These are phyloP conservation scores for Sarcophaga caerulescens DNA, from an alignment of 2,888 invertebrate species.

Conservation along the genomic window DNA sequence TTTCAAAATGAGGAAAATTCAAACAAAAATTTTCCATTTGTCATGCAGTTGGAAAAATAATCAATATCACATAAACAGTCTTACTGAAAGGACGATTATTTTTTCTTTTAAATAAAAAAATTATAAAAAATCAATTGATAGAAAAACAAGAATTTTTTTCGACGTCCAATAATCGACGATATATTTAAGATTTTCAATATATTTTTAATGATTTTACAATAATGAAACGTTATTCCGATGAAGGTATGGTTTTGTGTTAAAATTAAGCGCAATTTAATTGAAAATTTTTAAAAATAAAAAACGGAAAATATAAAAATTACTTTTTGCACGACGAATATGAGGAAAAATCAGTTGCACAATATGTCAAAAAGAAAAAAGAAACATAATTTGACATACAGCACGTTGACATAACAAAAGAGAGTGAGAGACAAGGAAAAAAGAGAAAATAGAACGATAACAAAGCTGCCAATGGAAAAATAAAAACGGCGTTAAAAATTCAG, in stretches of 20 bases:
- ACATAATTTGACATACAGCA: slow-evolving; percentile 37
- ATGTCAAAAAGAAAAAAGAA: slow-evolving; percentile 22
- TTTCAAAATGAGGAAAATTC: slow-evolving; percentile 51
- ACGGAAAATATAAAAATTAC: slow-evolving; percentile 20
- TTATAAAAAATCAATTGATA: background rate
- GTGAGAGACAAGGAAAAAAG: background rate
- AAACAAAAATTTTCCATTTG: slow-evolving; percentile 25
- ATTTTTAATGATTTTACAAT: slow-evolving; percentile 37
- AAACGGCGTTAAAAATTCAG: background rate
- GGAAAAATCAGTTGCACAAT: slow-evolving; percentile 61
- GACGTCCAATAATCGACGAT: background rate
- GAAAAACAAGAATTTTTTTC: background rate
- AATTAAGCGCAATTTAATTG: slow-evolving; percentile 29
- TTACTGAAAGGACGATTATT: slow-evolving; percentile 11
- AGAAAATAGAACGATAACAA: background rate
- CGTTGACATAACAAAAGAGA: slow-evolving; percentile 27
- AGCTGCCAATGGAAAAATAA: background rate
- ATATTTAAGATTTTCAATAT: slow-evolving; percentile 10
- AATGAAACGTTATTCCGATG: slow-evolving; percentile 60
- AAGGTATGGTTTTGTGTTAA: slow-evolving; percentile 46
- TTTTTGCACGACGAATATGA: slow-evolving; percentile 40
- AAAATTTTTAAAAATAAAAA: slow-evolving; percentile 33
- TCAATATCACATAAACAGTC: slow-evolving; percentile 36
- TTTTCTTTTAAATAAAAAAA: background rate
- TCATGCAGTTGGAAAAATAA: slow-evolving; percentile 40